phyloP scores from a whole-genome alignment of 1,140 invertebrate species.

The Babylonia areolata region DNA sequence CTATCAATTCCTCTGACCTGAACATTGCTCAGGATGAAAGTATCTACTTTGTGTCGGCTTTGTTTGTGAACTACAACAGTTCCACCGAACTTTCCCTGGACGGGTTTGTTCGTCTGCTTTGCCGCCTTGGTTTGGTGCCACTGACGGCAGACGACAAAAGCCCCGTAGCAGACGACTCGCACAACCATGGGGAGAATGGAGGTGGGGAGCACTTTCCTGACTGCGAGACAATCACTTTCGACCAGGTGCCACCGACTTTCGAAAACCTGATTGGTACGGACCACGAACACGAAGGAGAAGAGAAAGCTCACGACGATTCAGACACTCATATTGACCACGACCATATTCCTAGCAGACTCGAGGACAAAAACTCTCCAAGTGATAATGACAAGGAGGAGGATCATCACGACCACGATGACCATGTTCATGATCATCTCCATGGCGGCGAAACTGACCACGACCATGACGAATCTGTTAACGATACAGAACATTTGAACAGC shows the following conservation, averaged over 20 bases:
- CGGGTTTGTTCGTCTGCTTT: slow-evolving; percentile 27
- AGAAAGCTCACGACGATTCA: background rate
- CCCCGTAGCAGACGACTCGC: slow-evolving; percentile 25
- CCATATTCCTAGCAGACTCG: background rate
- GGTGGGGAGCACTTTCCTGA: too few relatives aligned
- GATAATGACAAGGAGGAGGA: background rate
- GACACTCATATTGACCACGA: background rate
- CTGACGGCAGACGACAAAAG: background rate
- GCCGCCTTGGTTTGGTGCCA: slow-evolving; percentile 13
- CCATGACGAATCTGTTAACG: background rate
- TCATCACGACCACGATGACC: background rate
- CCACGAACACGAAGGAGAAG: background rate
- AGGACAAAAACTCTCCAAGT: background rate
- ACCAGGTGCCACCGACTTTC: background rate
- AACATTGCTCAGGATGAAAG: slow-evolving; percentile 1
- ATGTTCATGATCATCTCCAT: background rate
- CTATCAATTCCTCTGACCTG: background rate
- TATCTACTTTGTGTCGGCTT: background rate
- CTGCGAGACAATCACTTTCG: slow-evolving; percentile 19
- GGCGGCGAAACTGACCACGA: background rate
- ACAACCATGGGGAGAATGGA: background rate
- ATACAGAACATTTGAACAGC: background rate
- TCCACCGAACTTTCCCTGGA: slow-evolving; percentile 8
- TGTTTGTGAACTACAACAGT: slow-evolving; percentile 24
- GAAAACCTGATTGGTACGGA: background rate